A percentile compares a stretch with the other conserved stretches of the same genome.
phyloP scores from a whole-genome alignment of 2,888 invertebrate genomes.

The Oxystoma pomonae region DNA sequence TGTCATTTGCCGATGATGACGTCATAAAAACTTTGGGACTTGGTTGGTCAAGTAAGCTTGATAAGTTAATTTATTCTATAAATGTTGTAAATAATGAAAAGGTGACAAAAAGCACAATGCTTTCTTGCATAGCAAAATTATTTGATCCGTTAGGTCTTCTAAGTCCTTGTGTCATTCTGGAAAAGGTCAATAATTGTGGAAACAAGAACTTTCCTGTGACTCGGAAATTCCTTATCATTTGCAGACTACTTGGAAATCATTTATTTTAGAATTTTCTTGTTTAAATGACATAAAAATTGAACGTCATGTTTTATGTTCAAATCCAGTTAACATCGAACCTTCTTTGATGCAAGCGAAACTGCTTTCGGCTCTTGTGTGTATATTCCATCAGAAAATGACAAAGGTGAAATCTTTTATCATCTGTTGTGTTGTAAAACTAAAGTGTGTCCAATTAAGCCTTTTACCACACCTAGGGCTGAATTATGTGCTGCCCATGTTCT shows the following conservation, averaged over 20 bases:
- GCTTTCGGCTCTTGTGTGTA: not conserved
- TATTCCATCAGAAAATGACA: not conserved
- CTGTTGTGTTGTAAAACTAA: slow-evolving; percentile 19
- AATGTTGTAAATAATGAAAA: not conserved
- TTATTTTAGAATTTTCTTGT: not conserved
- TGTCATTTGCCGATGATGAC: not conserved
- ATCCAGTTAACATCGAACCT: not conserved
- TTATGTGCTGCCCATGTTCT: too few relatives aligned
- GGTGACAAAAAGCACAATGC: not conserved
- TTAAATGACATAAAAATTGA: not conserved
- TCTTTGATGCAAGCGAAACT: not conserved
- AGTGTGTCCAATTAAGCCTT: slow-evolving; percentile 18
- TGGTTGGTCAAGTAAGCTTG: not conserved
- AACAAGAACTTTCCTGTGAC: not conserved
- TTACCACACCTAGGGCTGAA: too few relatives aligned
- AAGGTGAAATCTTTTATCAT: not conserved
- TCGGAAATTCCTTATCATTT: not conserved
- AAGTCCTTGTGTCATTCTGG: not conserved
- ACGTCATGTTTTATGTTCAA: not conserved
- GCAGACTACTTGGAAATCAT: not conserved
- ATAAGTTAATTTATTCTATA: not conserved
- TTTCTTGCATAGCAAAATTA: not conserved
- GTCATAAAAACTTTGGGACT: not conserved
- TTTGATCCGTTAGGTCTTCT: not conserved
- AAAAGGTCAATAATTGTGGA: not conserved